phyloP scores from a whole-genome alignment of 2,888 invertebrate species.

The Ophonus ardosiacus region DNA sequence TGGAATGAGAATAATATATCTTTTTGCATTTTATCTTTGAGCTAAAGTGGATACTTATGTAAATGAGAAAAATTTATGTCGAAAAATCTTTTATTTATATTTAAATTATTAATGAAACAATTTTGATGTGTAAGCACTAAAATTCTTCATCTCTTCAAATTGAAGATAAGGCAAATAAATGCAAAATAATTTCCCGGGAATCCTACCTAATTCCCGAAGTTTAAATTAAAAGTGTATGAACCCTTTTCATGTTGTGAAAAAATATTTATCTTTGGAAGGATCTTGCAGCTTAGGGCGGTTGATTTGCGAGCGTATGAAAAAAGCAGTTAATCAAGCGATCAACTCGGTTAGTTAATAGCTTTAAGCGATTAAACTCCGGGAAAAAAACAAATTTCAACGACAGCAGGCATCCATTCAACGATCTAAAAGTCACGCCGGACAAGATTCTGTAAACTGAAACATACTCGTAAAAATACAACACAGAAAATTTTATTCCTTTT shows the following conservation, averaged over 20 bases:
- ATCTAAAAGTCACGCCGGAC: not conserved
- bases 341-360: conserved; percentile 62
- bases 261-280: conserved; percentile 35
- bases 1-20: not conserved
- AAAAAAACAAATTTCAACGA: conserved; percentile 61
- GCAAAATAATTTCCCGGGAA: conserved; percentile 1
- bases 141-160: conserved; percentile 9
- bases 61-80: conserved; percentile 15
- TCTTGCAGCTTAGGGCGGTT: conserved; percentile 39
- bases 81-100: conserved; percentile 34
- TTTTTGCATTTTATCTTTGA: not conserved
- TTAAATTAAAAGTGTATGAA: conserved; percentile 38
- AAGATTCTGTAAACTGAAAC: not conserved
- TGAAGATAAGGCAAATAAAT: conserved; percentile 32
- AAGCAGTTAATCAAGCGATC: conserved; percentile 60
- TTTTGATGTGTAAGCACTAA: conserved; percentile 19
- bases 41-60: conserved; percentile 5
- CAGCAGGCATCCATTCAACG: conserved; percentile 43
- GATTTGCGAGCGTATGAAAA: conserved; percentile 58
- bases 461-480: no score
- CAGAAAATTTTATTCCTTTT: no score
- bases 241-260: conserved; percentile 42
- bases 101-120: conserved; percentile 30
- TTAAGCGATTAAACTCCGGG: conserved; percentile 59
- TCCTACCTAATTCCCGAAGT: conserved; percentile 12